These are phyloP conservation scores for Heliconius sara DNA, from an alignment of 2,888 invertebrate species.

Conservation along the genomic window DNA sequence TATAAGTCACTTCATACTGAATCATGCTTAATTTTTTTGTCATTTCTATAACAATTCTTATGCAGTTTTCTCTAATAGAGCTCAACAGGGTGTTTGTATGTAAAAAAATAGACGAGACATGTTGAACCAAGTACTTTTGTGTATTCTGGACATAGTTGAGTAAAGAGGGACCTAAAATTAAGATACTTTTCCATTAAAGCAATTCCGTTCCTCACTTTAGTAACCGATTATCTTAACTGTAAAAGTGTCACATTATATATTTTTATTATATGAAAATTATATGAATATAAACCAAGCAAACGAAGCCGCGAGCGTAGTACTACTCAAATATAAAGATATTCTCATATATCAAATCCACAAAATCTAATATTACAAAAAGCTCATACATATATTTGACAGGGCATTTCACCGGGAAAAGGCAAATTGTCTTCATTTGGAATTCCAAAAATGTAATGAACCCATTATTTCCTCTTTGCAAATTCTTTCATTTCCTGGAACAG, in stretches of 20 bases:
- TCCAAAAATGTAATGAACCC: constrained; percentile 31
- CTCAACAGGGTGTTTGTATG: too few relatives aligned
- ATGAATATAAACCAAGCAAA: not conserved
- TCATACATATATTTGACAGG: constrained; percentile 13
- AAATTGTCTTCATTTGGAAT: constrained; percentile 29
- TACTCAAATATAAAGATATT: not conserved
- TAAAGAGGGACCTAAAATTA: too few relatives aligned
- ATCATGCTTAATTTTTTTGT: too few relatives aligned
- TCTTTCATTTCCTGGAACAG: constrained; percentile 11
- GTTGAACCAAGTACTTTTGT: too few relatives aligned
- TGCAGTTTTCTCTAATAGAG: too few relatives aligned
- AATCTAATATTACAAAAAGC: constrained; percentile 12
- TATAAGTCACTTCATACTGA: too few relatives aligned
- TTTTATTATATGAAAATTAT: not conserved
- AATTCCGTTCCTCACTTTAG: too few relatives aligned
- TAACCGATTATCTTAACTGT: too few relatives aligned
- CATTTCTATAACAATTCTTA: too few relatives aligned
- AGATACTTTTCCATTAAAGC: too few relatives aligned
- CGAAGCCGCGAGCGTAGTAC: not conserved
- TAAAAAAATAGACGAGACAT: too few relatives aligned
- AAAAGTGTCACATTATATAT: not conserved
- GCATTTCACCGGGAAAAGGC: constrained; percentile 4
- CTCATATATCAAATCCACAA: not conserved
- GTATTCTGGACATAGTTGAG: too few relatives aligned
- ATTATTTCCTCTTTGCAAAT: constrained; percentile 20